Conservation (phyloP, 2,888 invertebrate species). For the Muscina levida region DNA sequence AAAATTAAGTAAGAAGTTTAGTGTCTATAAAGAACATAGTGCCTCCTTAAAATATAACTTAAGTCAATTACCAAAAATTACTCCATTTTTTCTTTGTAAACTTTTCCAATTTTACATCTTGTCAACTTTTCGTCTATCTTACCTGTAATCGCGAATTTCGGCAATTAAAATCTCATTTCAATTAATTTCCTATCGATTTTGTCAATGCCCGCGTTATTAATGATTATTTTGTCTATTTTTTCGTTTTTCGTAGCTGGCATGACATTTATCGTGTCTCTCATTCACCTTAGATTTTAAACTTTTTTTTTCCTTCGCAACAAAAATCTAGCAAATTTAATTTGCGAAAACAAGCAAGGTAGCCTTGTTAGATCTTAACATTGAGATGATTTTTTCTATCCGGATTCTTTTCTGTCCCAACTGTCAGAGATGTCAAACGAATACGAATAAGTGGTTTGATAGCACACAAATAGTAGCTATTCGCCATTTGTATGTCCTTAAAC, state of each 20-base stretch:
- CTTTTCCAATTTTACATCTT: too few relatives aligned
- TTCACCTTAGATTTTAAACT: neutral
- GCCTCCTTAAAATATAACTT: too few relatives aligned
- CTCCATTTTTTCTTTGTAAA: too few relatives aligned
- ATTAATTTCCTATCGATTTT: constrained; percentile 18
- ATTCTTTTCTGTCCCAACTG: constrained; percentile 49
- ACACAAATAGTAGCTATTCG: constrained; percentile 25
- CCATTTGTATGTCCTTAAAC: constrained; percentile 41
- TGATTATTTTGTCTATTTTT: constrained; percentile 26
- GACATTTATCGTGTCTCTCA: constrained; percentile 7
- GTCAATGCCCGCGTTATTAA: constrained; percentile 19
- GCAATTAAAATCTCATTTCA: constrained; percentile 12
- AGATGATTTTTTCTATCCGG: constrained; percentile 12
- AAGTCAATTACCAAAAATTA: too few relatives aligned
- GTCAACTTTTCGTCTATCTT: too few relatives aligned
- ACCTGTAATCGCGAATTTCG: too few relatives aligned
- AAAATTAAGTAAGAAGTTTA: too few relatives aligned
- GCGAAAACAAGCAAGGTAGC: constrained; percentile 17
- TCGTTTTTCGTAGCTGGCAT: neutral
- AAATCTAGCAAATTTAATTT: constrained; percentile 14
- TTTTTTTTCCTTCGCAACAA: neutral
- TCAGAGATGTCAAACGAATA: constrained; percentile 54
- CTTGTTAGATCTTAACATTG: constrained; percentile 33
- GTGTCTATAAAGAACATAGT: too few relatives aligned
- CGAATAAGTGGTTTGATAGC: constrained; percentile 20